phyloP scores from a whole-genome alignment of 2,888 invertebrate genomes.

The Octonoba sinensis region DNA sequence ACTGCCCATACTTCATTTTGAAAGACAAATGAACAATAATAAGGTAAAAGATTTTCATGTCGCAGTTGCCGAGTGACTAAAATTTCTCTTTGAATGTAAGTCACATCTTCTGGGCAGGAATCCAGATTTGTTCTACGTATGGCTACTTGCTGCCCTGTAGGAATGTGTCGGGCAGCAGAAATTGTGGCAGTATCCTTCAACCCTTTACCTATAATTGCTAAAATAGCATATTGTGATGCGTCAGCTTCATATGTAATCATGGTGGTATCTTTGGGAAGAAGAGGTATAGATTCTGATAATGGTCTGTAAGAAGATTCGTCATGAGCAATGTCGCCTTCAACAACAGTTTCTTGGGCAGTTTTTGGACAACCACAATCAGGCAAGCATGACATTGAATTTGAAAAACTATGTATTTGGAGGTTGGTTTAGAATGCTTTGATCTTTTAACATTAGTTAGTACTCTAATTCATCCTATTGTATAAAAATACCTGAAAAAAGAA shows the following conservation, averaged over 20 bases:
- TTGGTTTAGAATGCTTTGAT: too few species aligned
- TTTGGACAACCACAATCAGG: conserved; percentile 63
- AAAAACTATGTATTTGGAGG: not conserved
- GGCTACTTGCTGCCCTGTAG: conserved; percentile 62
- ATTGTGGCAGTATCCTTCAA: conserved; percentile 55
- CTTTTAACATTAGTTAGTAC: too few species aligned
- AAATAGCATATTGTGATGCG: conserved; percentile 53
- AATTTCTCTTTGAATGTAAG: conserved; percentile 76
- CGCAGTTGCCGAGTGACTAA: conserved; percentile 81
- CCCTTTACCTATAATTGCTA: conserved; percentile 61
- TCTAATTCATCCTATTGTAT: too few species aligned
- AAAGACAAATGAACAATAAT: conserved; percentile 82
- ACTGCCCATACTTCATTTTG: conserved; percentile 84
- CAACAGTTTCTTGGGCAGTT: conserved; percentile 55
- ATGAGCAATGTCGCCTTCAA: conserved; percentile 52
- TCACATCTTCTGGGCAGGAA: conserved; percentile 52
- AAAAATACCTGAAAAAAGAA: too few species aligned
- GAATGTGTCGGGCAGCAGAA: conserved; percentile 59
- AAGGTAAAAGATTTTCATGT: conserved; percentile 84
- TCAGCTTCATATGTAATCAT: conserved; percentile 65
- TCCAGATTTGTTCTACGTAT: conserved; percentile 60
- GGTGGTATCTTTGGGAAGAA: conserved; percentile 64
- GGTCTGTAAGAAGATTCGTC: conserved; percentile 57
- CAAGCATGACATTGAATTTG: conserved; percentile 60
- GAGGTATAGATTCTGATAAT: conserved; percentile 64